Evolutionary conservation across 2,113 vertebrate species (phyloP).

Genomic region (Centropristis striata): DNA sequence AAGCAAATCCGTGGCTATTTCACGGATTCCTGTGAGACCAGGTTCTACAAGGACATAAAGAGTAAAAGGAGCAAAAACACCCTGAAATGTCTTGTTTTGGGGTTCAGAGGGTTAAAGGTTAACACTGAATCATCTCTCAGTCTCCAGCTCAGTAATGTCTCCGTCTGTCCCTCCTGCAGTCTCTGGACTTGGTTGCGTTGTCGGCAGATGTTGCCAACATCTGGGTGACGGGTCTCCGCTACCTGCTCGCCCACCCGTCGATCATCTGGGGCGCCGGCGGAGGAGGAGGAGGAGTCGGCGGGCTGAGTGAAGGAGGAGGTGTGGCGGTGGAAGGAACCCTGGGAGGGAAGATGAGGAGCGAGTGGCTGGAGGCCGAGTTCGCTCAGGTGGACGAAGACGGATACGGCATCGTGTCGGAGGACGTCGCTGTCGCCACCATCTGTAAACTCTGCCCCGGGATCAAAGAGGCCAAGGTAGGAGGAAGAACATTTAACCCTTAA

Average conservation of each 20-base stretch:
- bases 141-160: not conserved
- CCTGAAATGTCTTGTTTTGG: no score
- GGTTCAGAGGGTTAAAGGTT: not conserved
- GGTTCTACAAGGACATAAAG: no score
- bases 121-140: no score
- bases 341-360: conserved; percentile 89
- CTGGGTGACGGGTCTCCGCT: conserved; percentile 97
- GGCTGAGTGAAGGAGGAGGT: conserved; percentile 84
- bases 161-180: conserved; percentile 71
- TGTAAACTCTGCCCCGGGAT: conserved; percentile 93
- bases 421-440: conserved; percentile 92
- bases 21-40: no score
- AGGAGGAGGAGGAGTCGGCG: conserved; percentile 63
- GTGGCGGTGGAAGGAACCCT: conserved; percentile 89
- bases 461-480: conserved; percentile 92
- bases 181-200: conserved; percentile 95
- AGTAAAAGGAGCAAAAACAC: no score
- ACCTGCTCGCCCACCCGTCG: conserved; percentile 93
- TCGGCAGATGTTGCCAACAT: conserved; percentile 98
- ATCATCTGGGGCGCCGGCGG: conserved; percentile 88
- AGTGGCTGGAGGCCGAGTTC: conserved; percentile 92
- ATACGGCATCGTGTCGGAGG: conserved; percentile 94
- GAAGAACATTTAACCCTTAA: no score
- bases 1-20: no score
- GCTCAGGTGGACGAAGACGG: conserved; percentile 92